Percentiles rank a stretch among this genome's conserved stretches.
These are phyloP conservation scores for Heliopora coerulea DNA, from an alignment of 92 coral and sea anemone species.

Conservation along the genomic window DNA sequence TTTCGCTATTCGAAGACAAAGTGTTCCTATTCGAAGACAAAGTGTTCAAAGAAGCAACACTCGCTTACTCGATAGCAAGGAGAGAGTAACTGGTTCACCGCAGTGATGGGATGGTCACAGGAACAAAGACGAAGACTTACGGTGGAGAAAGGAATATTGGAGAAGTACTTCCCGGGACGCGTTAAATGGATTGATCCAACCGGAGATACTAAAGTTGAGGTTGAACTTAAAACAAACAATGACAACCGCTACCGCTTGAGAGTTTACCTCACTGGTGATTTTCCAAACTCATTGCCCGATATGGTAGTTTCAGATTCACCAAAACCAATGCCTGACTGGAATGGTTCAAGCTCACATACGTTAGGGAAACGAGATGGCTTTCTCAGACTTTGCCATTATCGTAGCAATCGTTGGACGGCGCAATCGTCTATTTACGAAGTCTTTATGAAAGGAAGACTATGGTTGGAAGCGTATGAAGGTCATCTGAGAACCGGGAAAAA, in stretches of 20 bases:
- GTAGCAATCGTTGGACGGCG: not conserved
- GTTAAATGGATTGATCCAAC: slow-evolving; percentile 69
- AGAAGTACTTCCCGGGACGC: slow-evolving; percentile 51
- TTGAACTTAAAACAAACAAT: slow-evolving; percentile 56
- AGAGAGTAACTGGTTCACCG: too few species aligned
- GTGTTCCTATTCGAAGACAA: too few species aligned
- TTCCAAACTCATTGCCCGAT: slow-evolving; percentile 69
- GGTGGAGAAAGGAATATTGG: slow-evolving; percentile 57
- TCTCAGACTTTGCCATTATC: slow-evolving; percentile 18
- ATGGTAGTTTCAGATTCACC: slow-evolving; percentile 62
- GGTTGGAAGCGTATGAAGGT: too few species aligned
- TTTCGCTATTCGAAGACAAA: too few species aligned
- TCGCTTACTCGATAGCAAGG: too few species aligned
- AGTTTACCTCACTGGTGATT: slow-evolving; percentile 63
- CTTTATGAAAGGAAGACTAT: slow-evolving; percentile 23
- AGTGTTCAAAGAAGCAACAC: too few species aligned
- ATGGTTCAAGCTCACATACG: not conserved
- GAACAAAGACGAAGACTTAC: slow-evolving; percentile 55
- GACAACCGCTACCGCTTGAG: slow-evolving; percentile 58
- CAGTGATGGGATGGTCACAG: slow-evolving; percentile 64
- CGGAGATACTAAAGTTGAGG: slow-evolving; percentile 68
- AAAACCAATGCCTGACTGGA: slow-evolving; percentile 27
- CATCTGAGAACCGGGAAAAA: slow-evolving; percentile 5
- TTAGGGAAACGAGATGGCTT: slow-evolving; percentile 6
- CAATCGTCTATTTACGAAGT: not conserved